Base-by-base conservation (phyloP, 1,140 invertebrate species). In the Bombus affinis region DNA sequence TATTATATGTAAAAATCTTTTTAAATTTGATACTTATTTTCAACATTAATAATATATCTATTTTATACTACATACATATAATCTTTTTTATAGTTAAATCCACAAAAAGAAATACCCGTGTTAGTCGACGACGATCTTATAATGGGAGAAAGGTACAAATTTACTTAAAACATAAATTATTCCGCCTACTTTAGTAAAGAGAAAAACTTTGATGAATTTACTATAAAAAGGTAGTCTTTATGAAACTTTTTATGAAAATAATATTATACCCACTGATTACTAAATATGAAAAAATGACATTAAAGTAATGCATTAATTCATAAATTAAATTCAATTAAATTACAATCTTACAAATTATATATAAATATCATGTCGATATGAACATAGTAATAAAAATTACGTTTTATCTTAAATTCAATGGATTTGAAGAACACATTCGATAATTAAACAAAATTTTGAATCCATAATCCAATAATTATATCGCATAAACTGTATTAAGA, bases 101-200 rank as follows among this genome's bases (percentile, higher is more conserved):
- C 97, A 6, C 97, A 98, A 95, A 97, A 97, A 93, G 97, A 98
- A 94, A 97, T 98, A 87, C 97, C 97, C 0, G 96, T 97, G 0
- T 92, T 98, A 77, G 96, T 97, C 75, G 97, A 98, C 87, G 95
- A 97, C 89, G 97, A 97, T 35, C 97, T 98, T 88, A 95, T 96
- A 79, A 93, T 98, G 70, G 96, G 97, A 35, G 97, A 98, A 94
- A 97, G 96, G 96, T 96, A 68, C 70, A 6, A 73, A 59, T 32
- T 74, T 5, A 18, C 22, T 59, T 10, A 59, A 71, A 42, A 73
- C 18, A 28, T 59, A 35, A 74, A 42, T 72, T 72, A 28, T n/a
- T 25, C 12, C 25, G 25, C 0, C 15, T 71, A 71, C 22, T 39
- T 37, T 25, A 37, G 25, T 39, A 39, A 2, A 68, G 2, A 35